phyloP scores from a whole-genome alignment of 1,140 invertebrate species.

The Drosophila prosaltans region DNA sequence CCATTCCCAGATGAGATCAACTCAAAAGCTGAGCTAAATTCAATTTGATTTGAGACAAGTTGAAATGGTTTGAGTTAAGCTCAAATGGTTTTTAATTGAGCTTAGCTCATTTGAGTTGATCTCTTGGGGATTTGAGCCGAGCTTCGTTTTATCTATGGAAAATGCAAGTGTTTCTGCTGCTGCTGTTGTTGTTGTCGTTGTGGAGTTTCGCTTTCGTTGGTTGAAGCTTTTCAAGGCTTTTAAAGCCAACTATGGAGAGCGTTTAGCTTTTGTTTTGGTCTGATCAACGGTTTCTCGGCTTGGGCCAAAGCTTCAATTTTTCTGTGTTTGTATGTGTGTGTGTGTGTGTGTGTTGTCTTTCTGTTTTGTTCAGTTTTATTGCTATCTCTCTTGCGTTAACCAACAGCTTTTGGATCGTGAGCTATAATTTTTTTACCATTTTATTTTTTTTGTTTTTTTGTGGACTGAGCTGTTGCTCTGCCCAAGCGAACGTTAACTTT shows the following conservation, averaged over 20 bases:
- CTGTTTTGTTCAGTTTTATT: slow-evolving; percentile 24
- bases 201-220: slow-evolving; percentile 69
- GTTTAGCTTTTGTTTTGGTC: slow-evolving; percentile 49
- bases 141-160: slow-evolving; percentile 58
- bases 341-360: slow-evolving; percentile 24
- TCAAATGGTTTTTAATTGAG: neutral
- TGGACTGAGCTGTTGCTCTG: slow-evolving; percentile 66
- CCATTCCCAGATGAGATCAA: neutral
- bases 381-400: slow-evolving; percentile 47
- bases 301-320: slow-evolving; percentile 62
- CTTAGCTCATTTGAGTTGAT: neutral
- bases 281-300: slow-evolving; percentile 42
- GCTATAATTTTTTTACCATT: slow-evolving; percentile 33
- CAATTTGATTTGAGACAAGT: neutral
- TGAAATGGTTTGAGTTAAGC: neutral
- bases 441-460: slow-evolving; percentile 36
- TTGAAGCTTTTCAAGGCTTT: slow-evolving; percentile 71
- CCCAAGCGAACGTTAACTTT: slow-evolving; percentile 77
- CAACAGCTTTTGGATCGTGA: slow-evolving; percentile 55
- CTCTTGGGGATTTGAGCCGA: neutral
- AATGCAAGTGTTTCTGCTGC: slow-evolving; percentile 66
- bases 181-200: slow-evolving; percentile 45
- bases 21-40: slow-evolving; percentile 54
- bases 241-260: slow-evolving; percentile 7
- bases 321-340: too few relatives aligned